Percentiles rank a stretch among this genome's conserved stretches.
These are phyloP conservation scores for Nycticebus coucang DNA, from an alignment of 2,113 vertebrate genomes.

Conservation along the genomic window DNA sequence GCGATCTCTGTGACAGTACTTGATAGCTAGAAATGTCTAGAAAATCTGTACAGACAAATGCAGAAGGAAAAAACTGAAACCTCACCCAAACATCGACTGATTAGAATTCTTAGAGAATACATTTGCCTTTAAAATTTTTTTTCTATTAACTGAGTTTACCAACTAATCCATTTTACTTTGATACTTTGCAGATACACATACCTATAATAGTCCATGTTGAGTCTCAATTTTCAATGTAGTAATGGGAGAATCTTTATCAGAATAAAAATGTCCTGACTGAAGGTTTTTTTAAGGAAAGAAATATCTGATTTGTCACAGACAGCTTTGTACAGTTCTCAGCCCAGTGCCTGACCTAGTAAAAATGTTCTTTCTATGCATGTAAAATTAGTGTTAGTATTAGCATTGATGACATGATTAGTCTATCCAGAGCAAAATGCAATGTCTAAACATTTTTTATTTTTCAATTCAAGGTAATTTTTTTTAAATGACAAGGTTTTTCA, in stretches of 20 bases:
- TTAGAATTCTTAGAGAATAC: conserved; percentile 25
- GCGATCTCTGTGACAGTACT: background rate
- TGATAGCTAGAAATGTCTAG: background rate
- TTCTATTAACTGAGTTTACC: background rate
- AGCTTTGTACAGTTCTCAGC: background rate
- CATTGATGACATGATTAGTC: background rate
- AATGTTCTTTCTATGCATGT: background rate
- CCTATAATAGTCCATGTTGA: background rate
- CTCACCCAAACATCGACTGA: background rate
- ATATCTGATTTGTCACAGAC: background rate
- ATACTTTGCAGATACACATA: background rate
- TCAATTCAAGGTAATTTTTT: background rate
- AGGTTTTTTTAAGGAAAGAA: background rate
- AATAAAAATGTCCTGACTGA: background rate
- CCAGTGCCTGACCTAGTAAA: background rate
- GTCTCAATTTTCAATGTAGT: background rate
- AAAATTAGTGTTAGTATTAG: background rate
- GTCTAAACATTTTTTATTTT: background rate
- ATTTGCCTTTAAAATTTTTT: background rate
- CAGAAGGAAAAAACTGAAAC: background rate
- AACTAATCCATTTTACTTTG: background rate
- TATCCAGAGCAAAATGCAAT: background rate
- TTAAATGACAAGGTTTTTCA: background rate
- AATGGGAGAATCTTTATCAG: background rate
- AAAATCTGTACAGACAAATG: background rate